A percentile compares a stretch with the other conserved stretches of the same genome.
Evolutionary conservation across 1,140 invertebrate species (phyloP).

Genomic region (Paraescarpia echinospica): DNA sequence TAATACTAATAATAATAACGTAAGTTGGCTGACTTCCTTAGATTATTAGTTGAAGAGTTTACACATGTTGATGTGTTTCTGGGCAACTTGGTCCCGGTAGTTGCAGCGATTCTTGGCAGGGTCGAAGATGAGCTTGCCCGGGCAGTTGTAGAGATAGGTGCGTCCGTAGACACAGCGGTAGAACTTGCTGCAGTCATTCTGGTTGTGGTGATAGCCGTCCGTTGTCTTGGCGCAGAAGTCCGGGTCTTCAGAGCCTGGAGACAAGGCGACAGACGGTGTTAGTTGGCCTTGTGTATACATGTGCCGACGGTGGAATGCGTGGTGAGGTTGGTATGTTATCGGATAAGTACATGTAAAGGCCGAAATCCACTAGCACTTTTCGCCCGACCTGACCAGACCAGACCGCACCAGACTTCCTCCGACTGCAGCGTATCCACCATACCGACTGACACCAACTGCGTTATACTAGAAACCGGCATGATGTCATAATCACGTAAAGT

Average conservation of each 20-base stretch:
- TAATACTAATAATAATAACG: too few relatives aligned
- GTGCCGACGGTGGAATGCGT: not conserved
- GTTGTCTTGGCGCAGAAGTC: not conserved
- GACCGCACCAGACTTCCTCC: too few relatives aligned
- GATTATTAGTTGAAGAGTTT: not conserved
- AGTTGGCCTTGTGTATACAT: not conserved
- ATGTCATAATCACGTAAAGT: too few relatives aligned
- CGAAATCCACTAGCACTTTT: too few relatives aligned
- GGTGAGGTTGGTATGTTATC: not conserved
- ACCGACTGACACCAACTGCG: too few relatives aligned
- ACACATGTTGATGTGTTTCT: not conserved
- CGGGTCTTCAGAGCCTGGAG: not conserved
- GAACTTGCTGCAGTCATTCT: not conserved
- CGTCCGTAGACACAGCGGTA: not conserved
- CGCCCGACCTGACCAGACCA: too few relatives aligned
- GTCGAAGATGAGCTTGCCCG: not conserved
- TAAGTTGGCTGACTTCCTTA: not conserved
- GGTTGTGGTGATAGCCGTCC: not conserved
- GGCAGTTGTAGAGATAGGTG: not conserved
- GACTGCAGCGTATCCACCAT: too few relatives aligned
- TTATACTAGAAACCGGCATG: too few relatives aligned
- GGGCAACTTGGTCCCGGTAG: not conserved
- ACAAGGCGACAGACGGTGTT: not conserved
- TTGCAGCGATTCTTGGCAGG: not conserved
- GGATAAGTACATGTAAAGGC: too few relatives aligned